Conservation (phyloP, 2,888 invertebrate species). For the Agrotis segetum region DNA sequence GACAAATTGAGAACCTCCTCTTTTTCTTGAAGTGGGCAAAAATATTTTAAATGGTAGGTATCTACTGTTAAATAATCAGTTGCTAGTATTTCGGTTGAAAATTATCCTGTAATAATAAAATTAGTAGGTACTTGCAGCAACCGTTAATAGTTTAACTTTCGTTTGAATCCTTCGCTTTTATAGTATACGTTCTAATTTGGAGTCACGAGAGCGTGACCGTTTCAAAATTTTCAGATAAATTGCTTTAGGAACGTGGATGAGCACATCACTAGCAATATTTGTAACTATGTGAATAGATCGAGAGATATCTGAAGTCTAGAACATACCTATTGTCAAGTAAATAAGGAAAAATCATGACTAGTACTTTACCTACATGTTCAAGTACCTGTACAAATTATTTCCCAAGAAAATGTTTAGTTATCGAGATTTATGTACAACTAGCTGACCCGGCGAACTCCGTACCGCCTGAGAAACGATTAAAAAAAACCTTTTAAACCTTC, state of each 20-base stretch:
- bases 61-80: too few species aligned
- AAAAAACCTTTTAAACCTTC: too few species aligned
- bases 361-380: neutral
- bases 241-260: slow-evolving; percentile 29
- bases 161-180: slow-evolving; percentile 35
- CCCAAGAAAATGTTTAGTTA: slow-evolving; percentile 38
- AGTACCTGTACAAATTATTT: slow-evolving; percentile 9
- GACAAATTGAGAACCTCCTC: too few species aligned
- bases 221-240: slow-evolving; percentile 52
- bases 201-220: slow-evolving; percentile 46
- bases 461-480: too few species aligned
- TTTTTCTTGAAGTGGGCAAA: too few species aligned
- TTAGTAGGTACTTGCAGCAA: neutral
- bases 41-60: too few species aligned
- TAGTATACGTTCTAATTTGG: slow-evolving; percentile 33
- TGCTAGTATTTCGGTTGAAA: neutral
- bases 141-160: slow-evolving; percentile 19
- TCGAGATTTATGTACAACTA: slow-evolving; percentile 19
- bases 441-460: too few species aligned
- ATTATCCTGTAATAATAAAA: neutral
- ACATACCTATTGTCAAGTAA: slow-evolving; percentile 15
- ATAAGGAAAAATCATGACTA: slow-evolving; percentile 43
- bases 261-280: slow-evolving; percentile 30
- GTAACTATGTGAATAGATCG: slow-evolving; percentile 40
- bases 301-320: slow-evolving; percentile 19